A percentile compares a stretch with the other conserved stretches of the same genome.
phyloP scores from a whole-genome alignment of 1,140 invertebrate species.

The Ips typographus region DNA sequence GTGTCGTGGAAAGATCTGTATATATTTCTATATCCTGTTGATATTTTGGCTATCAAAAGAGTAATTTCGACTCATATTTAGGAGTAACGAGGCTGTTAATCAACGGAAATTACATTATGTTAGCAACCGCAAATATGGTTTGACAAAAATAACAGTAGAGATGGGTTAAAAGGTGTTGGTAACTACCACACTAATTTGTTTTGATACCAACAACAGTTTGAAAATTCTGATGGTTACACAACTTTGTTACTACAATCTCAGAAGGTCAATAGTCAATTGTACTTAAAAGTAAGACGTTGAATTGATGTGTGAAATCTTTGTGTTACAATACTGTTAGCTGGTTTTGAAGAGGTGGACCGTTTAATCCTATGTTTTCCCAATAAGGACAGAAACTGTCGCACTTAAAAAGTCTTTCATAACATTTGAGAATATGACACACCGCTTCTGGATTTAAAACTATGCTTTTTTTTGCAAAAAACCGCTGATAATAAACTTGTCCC shows the following conservation, averaged over 20 bases:
- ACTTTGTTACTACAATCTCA: neutral
- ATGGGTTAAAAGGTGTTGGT: neutral
- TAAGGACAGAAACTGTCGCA: slow-evolving; percentile 23
- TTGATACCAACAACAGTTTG: neutral
- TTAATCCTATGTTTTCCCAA: slow-evolving; percentile 4
- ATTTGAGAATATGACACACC: slow-evolving; percentile 10
- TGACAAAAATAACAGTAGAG: no score
- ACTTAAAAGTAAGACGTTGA: slow-evolving; percentile 15
- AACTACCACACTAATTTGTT: neutral
- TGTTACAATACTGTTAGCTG: neutral
- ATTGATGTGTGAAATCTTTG: neutral
- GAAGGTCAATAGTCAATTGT: neutral
- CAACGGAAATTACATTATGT: no score
- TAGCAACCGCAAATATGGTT: no score
- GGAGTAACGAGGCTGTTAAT: no score
- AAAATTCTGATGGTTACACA: neutral
- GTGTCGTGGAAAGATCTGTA: no score
- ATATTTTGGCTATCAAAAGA: no score
- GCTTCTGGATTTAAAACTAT: neutral
- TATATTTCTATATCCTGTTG: no score
- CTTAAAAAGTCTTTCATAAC: slow-evolving; percentile 12
- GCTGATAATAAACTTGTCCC: slow-evolving; percentile 12
- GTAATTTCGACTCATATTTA: no score
- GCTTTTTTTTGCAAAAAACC: neutral
- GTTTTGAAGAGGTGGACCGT: slow-evolving; percentile 14